Percentiles rank a stretch among this genome's conserved stretches.
phyloP scores from a whole-genome alignment of 2,113 vertebrate species.

The Leucosticte australis region DNA sequence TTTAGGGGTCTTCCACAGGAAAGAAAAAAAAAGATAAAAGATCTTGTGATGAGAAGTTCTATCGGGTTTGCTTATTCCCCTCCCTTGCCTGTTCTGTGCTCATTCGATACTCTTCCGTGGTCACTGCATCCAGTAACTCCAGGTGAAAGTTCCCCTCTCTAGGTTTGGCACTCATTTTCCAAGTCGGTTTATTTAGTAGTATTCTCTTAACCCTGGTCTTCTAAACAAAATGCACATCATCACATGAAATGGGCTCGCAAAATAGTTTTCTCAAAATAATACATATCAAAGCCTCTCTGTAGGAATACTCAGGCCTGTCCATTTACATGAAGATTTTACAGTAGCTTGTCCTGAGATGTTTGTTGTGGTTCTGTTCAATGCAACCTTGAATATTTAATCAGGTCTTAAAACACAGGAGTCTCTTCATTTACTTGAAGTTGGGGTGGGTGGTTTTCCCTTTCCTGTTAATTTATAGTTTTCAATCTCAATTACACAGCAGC shows the following conservation, averaged over 20 bases:
- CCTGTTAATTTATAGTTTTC: background rate
- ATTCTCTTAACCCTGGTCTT: background rate
- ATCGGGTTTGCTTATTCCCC: background rate
- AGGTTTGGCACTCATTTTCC: background rate
- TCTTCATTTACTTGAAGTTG: background rate
- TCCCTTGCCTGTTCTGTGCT: background rate
- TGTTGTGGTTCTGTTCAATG: background rate
- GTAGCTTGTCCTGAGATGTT: background rate
- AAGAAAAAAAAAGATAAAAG: background rate
- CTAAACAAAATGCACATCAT: background rate
- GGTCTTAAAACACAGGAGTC: background rate
- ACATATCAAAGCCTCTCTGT: background rate
- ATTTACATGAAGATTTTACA: background rate
- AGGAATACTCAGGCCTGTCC: background rate
- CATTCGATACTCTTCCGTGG: background rate
- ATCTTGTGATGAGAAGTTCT: background rate
- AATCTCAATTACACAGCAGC: background rate
- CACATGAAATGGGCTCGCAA: background rate
- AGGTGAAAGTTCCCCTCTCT: background rate
- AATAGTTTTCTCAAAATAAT: background rate
- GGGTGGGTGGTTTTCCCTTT: fast-evolving
- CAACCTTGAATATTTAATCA: background rate
- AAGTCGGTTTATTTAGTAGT: background rate
- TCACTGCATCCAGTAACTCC: background rate
- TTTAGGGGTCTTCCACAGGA: background rate